Conservation (phyloP, 2,797 vertebrate genomes). For the Eremophila alpestris region DNA sequence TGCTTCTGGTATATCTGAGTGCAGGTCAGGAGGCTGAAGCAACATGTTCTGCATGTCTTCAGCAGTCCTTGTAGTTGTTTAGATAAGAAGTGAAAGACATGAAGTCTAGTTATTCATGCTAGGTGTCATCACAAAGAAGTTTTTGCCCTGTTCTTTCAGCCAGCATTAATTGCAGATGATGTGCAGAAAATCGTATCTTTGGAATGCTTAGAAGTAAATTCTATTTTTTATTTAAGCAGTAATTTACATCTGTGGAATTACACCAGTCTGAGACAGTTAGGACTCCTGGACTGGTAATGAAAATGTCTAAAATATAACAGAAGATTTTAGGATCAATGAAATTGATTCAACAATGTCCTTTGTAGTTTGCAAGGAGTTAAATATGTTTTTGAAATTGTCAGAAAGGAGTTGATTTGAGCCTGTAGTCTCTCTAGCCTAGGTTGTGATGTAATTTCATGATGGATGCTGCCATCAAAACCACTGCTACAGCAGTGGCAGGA, state of each 20-base stretch:
- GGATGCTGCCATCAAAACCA: neutral
- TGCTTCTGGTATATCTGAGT: neutral
- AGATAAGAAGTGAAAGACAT: neutral
- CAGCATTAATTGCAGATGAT: neutral
- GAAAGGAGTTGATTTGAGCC: neutral
- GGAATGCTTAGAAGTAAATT: neutral
- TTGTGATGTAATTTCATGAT: neutral
- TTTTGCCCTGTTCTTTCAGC: neutral
- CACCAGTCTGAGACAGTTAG: neutral
- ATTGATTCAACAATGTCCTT: neutral
- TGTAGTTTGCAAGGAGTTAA: neutral
- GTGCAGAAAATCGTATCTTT: neutral
- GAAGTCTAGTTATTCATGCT: neutral
- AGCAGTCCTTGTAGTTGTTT: neutral
- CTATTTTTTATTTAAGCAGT: neutral
- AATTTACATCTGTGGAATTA: neutral
- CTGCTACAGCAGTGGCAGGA: neutral
- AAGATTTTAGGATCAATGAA: neutral
- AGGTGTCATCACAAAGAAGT: neutral
- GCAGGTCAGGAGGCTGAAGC: neutral
- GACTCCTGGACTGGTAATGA: neutral
- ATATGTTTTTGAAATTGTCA: neutral
- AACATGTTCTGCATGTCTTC: neutral
- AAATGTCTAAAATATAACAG: neutral
- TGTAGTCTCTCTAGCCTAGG: neutral